Evolutionary conservation across 2,888 invertebrate species (phyloP).

Genomic region (Glyphotaelius pellucidus): DNA sequence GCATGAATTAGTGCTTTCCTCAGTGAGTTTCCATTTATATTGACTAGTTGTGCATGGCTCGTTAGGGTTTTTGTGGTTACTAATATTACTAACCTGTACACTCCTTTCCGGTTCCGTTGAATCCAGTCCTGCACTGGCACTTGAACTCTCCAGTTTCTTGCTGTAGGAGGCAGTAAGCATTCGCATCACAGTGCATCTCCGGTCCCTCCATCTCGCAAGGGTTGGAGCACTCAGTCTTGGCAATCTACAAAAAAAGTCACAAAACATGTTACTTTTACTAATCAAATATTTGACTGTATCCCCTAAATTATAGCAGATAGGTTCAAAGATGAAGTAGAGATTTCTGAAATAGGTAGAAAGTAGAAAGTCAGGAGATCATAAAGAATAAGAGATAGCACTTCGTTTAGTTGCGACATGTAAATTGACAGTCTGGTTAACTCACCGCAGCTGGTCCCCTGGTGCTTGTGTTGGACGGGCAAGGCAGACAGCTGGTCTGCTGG

Average conservation of each 20-base stretch:
- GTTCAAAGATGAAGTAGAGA: too few relatives aligned
- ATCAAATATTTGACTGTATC: not conserved
- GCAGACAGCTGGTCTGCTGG: conserved; percentile 90
- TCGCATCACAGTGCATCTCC: conserved; percentile 90
- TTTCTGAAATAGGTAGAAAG: too few relatives aligned
- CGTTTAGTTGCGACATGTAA: not conserved
- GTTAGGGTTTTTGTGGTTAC: too few relatives aligned
- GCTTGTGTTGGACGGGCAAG: conserved; percentile 94
- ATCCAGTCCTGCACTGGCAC: conserved; percentile 96
- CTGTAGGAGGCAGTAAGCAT: conserved; percentile 91
- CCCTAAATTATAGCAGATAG: too few relatives aligned
- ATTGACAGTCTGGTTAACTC: conserved; percentile 71
- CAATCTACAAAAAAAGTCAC: conserved; percentile 78
- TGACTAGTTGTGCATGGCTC: too few relatives aligned
- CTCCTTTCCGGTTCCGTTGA: conserved; percentile 90
- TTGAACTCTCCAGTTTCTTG: conserved; percentile 90
- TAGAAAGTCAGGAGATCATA: not conserved
- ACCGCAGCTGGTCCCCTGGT: conserved; percentile 90
- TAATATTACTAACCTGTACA: conserved; percentile 78
- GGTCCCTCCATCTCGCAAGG: conserved; percentile 91
- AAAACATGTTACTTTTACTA: not conserved
- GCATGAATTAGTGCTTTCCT: too few relatives aligned
- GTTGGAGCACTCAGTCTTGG: conserved; percentile 90
- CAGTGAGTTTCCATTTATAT: too few relatives aligned
- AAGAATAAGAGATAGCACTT: not conserved